Evolutionary conservation across 2,888 invertebrate genomes (phyloP).

Genomic region (Erebia epiphron): DNA sequence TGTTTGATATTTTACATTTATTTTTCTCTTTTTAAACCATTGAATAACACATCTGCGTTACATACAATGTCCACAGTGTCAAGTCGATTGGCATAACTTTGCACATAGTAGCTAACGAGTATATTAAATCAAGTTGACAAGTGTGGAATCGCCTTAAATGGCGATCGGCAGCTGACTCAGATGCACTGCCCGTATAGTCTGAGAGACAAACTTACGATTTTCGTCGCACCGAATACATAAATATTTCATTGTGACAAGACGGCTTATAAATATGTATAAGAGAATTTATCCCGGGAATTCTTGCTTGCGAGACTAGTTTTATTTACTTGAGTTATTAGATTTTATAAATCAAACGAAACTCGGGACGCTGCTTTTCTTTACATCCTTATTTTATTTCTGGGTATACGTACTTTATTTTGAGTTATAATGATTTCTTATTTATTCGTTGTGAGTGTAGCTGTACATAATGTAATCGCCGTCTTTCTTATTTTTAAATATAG

Average conservation of each 20-base stretch:
- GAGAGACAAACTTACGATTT: conserved; percentile 20
- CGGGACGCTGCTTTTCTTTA: neutral
- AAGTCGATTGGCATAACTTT: conserved; percentile 25
- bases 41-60: conserved; percentile 14
- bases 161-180: conserved; percentile 33
- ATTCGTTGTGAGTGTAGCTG: too few relatives aligned
- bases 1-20: neutral
- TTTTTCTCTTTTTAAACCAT: neutral
- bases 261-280: conserved; percentile 20
- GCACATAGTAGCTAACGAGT: conserved; percentile 40
- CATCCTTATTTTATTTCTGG: neutral
- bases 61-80: conserved; percentile 14
- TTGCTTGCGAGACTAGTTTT: neutral
- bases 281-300: conserved; percentile 10
- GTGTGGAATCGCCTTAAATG: conserved; percentile 41
- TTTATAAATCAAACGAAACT: conserved; percentile 2
- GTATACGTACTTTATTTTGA: neutral
- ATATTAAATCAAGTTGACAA: conserved; percentile 41
- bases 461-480: too few relatives aligned
- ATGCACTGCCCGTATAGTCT: conserved; percentile 32
- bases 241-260: conserved; percentile 17
- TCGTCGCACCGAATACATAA: conserved; percentile 17
- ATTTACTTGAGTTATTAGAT: conserved; percentile 6
- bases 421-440: neutral
- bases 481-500: too few relatives aligned